Evolutionary conservation across 2,888 invertebrate genomes (phyloP), one percentile per base, ranked within the genome.

Genomic region (Apamea anceps): DNA sequence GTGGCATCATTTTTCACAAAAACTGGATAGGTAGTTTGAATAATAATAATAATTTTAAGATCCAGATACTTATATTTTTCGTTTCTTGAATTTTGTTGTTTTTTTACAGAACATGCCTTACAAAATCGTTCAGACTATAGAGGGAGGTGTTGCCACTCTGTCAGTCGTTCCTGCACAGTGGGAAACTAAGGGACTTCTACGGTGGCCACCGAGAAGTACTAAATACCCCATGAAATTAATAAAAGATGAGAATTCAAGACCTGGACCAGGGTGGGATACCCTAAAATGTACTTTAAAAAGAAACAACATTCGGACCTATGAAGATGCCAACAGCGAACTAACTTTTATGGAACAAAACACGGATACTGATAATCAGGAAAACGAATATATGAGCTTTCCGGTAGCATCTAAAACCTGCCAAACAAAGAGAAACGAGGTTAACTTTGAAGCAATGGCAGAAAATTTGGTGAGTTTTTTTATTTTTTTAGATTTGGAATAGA

Each of bases 191-290:
- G 42, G 42, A 42, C 25, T 67, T 67, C 7, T 37, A 66, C 13
- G 42, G 42, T 67, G 42, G n/a, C 67, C 67, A 32, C 32, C 63
- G 63, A 63, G 63, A 63, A 63, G 32, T 63, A 63, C 32, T 63
- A 63, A 63, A 63, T 63, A 32, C 63, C 63, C 63, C 18, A 25
- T 66, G 42, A 42, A 66, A 66, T 42, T 66, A 66, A 25, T 66
- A 42, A 66, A 66, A 42, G 42, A 42, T 42, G 25, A 66, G 25
- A 66, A 66, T 25, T 65, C 21, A 32, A 32, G 32, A 28, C 32
- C 65, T 32, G 65, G 65, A 32, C 65, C 65, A 65, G 32, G 32
- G 65, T 32, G 65, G 32, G 65, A 32, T 21, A 63, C 32, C 21
- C 18, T 18, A 66, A 48, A 48, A 48, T 48, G 48, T 13, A 48